A percentile compares a stretch with the other conserved stretches of the same genome.
phyloP scores from a whole-genome alignment of 2,888 invertebrate genomes.

The Dione vanillae region DNA sequence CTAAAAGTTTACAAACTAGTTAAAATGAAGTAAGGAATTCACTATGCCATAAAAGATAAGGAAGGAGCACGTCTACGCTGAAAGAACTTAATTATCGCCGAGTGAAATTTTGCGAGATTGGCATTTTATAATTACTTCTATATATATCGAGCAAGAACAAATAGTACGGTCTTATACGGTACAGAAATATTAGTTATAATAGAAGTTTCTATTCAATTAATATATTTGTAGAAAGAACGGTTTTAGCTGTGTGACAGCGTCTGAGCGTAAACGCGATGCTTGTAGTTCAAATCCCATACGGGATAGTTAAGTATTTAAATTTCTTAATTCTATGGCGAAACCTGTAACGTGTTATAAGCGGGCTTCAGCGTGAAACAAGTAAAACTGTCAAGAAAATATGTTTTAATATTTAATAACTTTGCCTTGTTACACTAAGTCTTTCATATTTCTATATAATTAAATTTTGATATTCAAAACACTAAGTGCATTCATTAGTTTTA shows the following conservation, averaged over 20 bases:
- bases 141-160: slow-evolving; percentile 1
- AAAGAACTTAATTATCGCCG: slow-evolving; percentile 33
- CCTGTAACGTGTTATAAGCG: background rate
- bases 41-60: slow-evolving; percentile 42
- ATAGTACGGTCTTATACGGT: background rate
- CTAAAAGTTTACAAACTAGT: slow-evolving; percentile 51
- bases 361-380: background rate
- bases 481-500: slow-evolving; percentile 21
- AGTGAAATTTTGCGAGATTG: slow-evolving; percentile 23
- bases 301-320: background rate
- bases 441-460: background rate
- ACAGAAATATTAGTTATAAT: background rate
- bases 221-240: background rate
- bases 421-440: background rate
- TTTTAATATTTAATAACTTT: background rate
- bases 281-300: background rate
- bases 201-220: background rate
- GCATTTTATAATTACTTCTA: slow-evolving; percentile 30
- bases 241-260: background rate
- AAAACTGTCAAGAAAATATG: background rate
- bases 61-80: slow-evolving; percentile 36
- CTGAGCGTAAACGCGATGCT: background rate
- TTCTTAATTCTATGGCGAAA: no score
- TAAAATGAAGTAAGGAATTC: slow-evolving; percentile 46
- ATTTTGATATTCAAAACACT: slow-evolving; percentile 10